Percentiles rank a stretch among this genome's conserved stretches.
Evolutionary conservation across 2,113 vertebrate species (phyloP).

Genomic region (Bos javanicus): DNA sequence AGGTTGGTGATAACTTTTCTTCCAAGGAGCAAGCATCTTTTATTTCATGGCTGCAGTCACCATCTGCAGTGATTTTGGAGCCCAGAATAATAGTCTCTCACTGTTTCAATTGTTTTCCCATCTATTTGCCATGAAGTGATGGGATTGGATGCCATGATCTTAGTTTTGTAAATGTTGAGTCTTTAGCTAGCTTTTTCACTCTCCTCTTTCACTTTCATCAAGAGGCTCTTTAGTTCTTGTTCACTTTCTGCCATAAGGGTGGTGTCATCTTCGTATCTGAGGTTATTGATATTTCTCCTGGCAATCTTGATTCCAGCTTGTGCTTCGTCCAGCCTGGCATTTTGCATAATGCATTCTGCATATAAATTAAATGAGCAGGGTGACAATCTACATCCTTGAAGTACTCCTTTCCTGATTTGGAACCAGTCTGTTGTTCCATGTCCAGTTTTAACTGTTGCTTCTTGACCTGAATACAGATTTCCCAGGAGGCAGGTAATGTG

Average conservation of each 20-base stretch:
- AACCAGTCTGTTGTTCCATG: background rate
- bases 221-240: background rate
- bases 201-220: background rate
- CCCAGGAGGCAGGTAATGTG: background rate
- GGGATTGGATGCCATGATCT: background rate
- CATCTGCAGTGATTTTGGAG: background rate
- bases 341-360: background rate
- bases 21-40: background rate
- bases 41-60: background rate
- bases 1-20: background rate
- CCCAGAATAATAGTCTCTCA: background rate
- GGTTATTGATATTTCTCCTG: background rate
- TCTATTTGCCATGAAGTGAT: background rate
- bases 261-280: background rate
- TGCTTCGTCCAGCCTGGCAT: background rate
- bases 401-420: background rate
- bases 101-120: background rate
- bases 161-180: background rate
- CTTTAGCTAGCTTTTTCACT: background rate
- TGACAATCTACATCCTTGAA: background rate
- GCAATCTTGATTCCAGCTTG: background rate
- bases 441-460: background rate
- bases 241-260: background rate
- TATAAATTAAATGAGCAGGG: background rate
- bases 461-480: background rate